Percentiles rank a stretch among this genome's conserved stretches.
Conservation (phyloP, 2,113 vertebrate species). For the Damaliscus lunatus region DNA sequence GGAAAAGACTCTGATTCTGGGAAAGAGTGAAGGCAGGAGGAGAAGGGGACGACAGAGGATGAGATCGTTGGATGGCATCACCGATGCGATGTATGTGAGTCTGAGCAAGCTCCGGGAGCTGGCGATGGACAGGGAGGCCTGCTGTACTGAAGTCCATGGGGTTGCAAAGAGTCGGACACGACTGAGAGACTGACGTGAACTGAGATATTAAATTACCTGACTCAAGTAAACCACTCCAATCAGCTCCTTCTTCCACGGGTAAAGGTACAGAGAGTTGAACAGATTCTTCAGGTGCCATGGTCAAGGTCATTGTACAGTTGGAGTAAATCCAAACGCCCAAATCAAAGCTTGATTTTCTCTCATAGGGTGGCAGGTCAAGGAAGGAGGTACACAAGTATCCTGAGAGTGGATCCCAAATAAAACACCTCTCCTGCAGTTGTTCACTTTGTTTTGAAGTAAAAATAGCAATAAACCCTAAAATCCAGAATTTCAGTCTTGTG, state of each 20-base stretch:
- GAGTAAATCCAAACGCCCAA: neutral
- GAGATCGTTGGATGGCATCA: neutral
- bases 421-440: neutral
- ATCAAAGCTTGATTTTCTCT: neutral
- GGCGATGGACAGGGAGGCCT: neutral
- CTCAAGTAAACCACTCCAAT: no score
- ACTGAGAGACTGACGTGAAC: neutral
- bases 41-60: neutral
- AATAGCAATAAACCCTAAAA: accelerated
- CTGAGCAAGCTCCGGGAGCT: neutral
- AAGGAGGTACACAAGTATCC: no score
- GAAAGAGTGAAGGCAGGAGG: neutral
- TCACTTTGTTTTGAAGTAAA: no score
- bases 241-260: neutral
- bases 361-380: neutral
- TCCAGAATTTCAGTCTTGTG: accelerated
- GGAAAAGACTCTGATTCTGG: neutral
- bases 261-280: neutral
- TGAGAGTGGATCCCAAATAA: accelerated
- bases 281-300: neutral
- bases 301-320: no score
- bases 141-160: neutral
- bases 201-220: neutral
- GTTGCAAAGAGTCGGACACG: accelerated
- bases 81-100: accelerated